Evolutionary conservation across 2,797 vertebrate genomes (phyloP).

Genomic region (Micromesistius poutassou): DNA sequence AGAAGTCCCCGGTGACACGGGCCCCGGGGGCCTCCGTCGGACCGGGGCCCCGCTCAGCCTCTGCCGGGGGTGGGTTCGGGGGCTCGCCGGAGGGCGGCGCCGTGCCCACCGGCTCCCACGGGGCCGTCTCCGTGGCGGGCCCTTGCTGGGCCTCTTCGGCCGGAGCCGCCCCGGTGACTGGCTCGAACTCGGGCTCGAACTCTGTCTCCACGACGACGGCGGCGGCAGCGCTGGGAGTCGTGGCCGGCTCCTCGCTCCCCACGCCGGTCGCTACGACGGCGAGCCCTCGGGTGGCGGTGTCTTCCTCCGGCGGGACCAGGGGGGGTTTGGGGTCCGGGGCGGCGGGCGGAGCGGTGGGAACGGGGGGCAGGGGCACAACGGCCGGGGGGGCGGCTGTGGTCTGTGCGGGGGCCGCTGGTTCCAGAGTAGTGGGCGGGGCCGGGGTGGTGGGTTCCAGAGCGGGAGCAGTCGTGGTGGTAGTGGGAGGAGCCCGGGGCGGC

Average conservation of each 20-base stretch:
- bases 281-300: not conserved
- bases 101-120: slow-evolving; percentile 39
- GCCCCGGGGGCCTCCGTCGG: slow-evolving; percentile 56
- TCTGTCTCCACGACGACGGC: slow-evolving; percentile 23
- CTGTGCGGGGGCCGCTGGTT: not conserved
- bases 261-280: not conserved
- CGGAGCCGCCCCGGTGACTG: slow-evolving; percentile 39
- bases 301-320: not conserved
- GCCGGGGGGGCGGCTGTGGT: not conserved
- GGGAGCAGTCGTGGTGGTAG: not conserved
- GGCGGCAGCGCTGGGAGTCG: slow-evolving; percentile 32
- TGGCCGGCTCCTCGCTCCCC: slow-evolving; percentile 18
- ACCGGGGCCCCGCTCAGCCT: not conserved
- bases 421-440: not conserved
- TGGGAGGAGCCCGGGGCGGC: slow-evolving; percentile 19
- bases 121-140: slow-evolving; percentile 35
- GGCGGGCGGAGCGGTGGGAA: not conserved
- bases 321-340: not conserved
- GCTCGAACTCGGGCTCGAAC: slow-evolving; percentile 29
- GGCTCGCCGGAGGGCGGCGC: not conserved
- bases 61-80: not conserved
- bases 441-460: not conserved
- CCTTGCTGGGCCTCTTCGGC: slow-evolving; percentile 16
- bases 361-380: not conserved
- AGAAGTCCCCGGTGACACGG: slow-evolving; percentile 40